Evolutionary conservation across 2,113 vertebrate genomes (phyloP).

Genomic region (Calypte anna): DNA sequence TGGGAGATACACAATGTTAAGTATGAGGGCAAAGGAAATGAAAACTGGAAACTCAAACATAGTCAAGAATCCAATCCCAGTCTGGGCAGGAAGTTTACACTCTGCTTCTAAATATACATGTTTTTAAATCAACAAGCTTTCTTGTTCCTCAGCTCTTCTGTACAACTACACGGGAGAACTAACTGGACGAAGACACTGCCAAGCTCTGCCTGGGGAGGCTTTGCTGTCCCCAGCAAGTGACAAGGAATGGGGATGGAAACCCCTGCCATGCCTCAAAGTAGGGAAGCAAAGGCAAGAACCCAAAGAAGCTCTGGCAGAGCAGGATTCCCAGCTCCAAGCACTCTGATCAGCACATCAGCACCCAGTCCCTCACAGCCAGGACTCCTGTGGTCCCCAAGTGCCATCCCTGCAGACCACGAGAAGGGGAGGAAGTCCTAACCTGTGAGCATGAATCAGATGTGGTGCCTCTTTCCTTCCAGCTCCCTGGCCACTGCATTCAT

Average conservation of each 20-base stretch:
- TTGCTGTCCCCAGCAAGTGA: neutral
- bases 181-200: slow-evolving; percentile 4
- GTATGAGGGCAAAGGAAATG: slow-evolving; percentile 73
- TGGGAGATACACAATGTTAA: slow-evolving; percentile 72
- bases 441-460: slow-evolving; percentile 1
- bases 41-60: slow-evolving; percentile 78
- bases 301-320: neutral
- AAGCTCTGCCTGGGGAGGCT: slow-evolving; percentile 9
- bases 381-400: neutral
- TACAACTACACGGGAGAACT: neutral
- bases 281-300: neutral
- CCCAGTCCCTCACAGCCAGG: neutral
- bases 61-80: slow-evolving; percentile 73
- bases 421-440: neutral
- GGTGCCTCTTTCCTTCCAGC: slow-evolving; percentile 34
- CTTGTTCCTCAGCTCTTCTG: slow-evolving; percentile 67
- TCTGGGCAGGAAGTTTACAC: slow-evolving; percentile 82
- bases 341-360: rapidly evolving
- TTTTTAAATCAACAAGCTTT: slow-evolving; percentile 80
- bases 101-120: slow-evolving; percentile 80
- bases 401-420: neutral
- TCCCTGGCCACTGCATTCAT: slow-evolving; percentile 47
- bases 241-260: neutral
- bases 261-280: neutral
- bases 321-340: neutral